Evolutionary conservation across 2,888 invertebrate species (phyloP).

Genomic region (Apodemia zela): DNA sequence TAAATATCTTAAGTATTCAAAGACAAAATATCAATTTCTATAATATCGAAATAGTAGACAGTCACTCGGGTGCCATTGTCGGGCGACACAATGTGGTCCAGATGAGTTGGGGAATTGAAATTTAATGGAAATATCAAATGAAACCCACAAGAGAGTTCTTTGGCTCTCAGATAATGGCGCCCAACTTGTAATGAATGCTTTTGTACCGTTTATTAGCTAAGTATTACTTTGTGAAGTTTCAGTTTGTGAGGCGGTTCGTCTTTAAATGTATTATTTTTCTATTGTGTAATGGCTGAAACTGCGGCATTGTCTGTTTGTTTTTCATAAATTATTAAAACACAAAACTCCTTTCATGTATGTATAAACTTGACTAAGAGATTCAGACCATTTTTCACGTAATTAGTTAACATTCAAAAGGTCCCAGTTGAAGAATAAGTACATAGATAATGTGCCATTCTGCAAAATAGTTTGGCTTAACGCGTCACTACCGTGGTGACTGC

Average conservation of each 20-base stretch:
- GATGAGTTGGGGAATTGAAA: slow-evolving; percentile 67
- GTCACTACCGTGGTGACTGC: no score
- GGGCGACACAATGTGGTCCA: slow-evolving; percentile 42
- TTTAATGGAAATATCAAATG: slow-evolving; percentile 69
- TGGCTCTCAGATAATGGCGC: slow-evolving; percentile 47
- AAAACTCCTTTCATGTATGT: no score
- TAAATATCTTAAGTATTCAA: slow-evolving; percentile 1
- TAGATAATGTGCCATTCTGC: no score
- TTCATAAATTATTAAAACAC: not conserved
- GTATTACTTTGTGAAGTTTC: slow-evolving; percentile 25
- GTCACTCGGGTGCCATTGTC: slow-evolving; percentile 44
- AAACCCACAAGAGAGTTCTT: slow-evolving; percentile 48
- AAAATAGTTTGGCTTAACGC: no score
- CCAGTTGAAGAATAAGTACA: no score
- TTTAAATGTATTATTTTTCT: slow-evolving; percentile 14
- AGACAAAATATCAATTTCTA: slow-evolving; percentile 20
- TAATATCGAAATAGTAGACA: slow-evolving; percentile 36
- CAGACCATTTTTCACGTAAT: no score
- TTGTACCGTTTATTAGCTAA: slow-evolving; percentile 30
- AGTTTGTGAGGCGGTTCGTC: slow-evolving; percentile 19
- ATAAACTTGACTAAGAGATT: no score
- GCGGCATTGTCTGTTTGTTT: not conserved
- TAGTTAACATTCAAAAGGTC: no score
- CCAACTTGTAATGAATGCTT: slow-evolving; percentile 44
- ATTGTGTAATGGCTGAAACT: slow-evolving; percentile 1